These are phyloP conservation scores for Petrocephalus sullivani DNA, from an alignment of 2,797 vertebrate species.

Conservation along the genomic window DNA sequence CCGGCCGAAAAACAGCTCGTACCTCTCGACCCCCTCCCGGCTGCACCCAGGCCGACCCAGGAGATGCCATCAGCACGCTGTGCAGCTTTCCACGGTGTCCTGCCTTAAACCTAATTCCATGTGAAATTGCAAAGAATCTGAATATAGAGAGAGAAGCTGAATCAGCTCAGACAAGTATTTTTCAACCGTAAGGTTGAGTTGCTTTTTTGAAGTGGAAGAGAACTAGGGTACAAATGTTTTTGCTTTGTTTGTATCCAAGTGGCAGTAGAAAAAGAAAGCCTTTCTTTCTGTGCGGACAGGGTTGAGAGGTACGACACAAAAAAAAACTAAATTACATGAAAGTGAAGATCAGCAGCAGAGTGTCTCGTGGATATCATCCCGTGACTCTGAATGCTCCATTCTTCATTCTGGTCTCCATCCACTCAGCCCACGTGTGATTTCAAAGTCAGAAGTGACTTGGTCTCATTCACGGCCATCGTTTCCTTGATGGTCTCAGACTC, in stretches of 20 bases:
- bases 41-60: background rate
- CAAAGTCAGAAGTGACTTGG: constrained; percentile 22
- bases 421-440: background rate
- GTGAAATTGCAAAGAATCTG: constrained; percentile 2
- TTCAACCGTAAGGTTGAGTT: background rate
- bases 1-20: constrained; percentile 14
- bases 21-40: constrained; percentile 24
- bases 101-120: background rate
- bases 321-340: background rate
- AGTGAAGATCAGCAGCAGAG: background rate
- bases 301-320: constrained; percentile 43
- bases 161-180: background rate
- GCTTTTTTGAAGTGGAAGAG: background rate
- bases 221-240: background rate
- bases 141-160: constrained; percentile 1
- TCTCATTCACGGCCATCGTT: background rate
- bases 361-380: constrained; percentile 8
- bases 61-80: background rate
- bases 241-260: background rate
- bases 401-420: constrained; percentile 11
- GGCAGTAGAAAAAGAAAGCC: constrained; percentile 3
- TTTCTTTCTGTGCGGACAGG: constrained; percentile 20
- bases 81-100: background rate
- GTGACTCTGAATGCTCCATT: constrained; percentile 17
- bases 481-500: constrained; percentile 30